Conservation (phyloP, 2,888 invertebrate species). For the Epirrita christyi region DNA sequence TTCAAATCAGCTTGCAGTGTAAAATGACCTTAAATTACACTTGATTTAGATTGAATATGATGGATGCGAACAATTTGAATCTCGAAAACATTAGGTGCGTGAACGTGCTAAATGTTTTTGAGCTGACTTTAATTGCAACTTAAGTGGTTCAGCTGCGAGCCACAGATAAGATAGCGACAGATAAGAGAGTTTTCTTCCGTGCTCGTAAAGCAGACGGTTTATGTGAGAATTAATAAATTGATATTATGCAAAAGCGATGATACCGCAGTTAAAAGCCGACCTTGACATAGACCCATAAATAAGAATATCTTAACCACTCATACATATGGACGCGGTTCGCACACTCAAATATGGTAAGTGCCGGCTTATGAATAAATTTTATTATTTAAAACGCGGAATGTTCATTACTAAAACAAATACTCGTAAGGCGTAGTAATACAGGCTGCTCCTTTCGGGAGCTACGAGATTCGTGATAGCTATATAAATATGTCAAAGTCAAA, state of each 20-base stretch:
- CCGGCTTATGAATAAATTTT: constrained; percentile 84
- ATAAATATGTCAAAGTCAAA: no score
- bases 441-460: constrained; percentile 60
- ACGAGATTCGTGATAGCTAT: neutral
- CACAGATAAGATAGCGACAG: no score
- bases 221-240: constrained; percentile 80
- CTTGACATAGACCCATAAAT: constrained; percentile 84
- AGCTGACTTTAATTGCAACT: no score
- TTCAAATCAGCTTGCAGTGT: neutral
- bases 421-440: constrained; percentile 81
- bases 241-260: constrained; percentile 82
- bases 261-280: constrained; percentile 73
- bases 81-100: no score
- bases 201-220: constrained; percentile 57
- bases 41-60: constrained; percentile 4
- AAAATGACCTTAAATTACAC: constrained; percentile 7
- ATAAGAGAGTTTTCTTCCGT: no score
- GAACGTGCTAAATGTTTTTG: no score
- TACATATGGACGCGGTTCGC: constrained; percentile 82
- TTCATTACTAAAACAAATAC: constrained; percentile 85
- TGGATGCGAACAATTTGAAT: neutral
- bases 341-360: constrained; percentile 83
- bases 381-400: constrained; percentile 84
- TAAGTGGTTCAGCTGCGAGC: no score
- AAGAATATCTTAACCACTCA: constrained; percentile 83